Evolutionary conservation across 1,140 invertebrate genomes (phyloP).

Genomic region (Phthorimaea operculella): DNA sequence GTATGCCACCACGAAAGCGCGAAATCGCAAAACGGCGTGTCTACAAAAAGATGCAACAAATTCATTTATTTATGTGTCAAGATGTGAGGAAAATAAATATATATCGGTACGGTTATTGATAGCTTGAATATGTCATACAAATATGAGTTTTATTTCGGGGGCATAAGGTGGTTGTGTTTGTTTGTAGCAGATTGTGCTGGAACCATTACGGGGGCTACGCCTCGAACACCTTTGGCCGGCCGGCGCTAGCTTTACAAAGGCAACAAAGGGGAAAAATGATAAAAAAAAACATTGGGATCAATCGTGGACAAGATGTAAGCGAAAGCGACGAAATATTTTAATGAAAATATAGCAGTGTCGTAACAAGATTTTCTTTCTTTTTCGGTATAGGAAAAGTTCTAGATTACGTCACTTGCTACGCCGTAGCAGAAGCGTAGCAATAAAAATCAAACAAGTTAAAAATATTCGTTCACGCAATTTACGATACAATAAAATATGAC

Average conservation of each 20-base stretch:
- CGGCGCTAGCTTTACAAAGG: conserved; percentile 64
- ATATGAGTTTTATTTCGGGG: too few relatives aligned
- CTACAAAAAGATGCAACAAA: conserved; percentile 35
- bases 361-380: too few relatives aligned
- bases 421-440: background rate
- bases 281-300: conserved; percentile 42
- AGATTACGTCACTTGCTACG: background rate
- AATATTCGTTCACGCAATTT: too few relatives aligned
- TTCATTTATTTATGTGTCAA: conserved; percentile 64
- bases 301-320: conserved; percentile 23
- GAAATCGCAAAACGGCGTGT: conserved; percentile 43
- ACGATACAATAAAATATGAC: too few relatives aligned
- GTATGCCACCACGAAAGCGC: conserved; percentile 56
- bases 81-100: conserved; percentile 65
- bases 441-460: too few relatives aligned
- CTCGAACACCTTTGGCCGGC: conserved; percentile 56
- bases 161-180: too few relatives aligned
- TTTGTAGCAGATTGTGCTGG: too few relatives aligned
- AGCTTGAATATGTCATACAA: too few relatives aligned
- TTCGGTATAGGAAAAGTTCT: background rate
- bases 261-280: conserved; percentile 55
- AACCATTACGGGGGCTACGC: conserved; percentile 45
- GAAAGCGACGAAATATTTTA: conserved; percentile 3
- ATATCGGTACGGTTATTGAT: conserved; percentile 37
- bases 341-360: too few relatives aligned